Percentiles rank a stretch among this genome's conserved stretches.
Conservation (phyloP, 2,113 vertebrate genomes). For the Barbus barbus region DNA sequence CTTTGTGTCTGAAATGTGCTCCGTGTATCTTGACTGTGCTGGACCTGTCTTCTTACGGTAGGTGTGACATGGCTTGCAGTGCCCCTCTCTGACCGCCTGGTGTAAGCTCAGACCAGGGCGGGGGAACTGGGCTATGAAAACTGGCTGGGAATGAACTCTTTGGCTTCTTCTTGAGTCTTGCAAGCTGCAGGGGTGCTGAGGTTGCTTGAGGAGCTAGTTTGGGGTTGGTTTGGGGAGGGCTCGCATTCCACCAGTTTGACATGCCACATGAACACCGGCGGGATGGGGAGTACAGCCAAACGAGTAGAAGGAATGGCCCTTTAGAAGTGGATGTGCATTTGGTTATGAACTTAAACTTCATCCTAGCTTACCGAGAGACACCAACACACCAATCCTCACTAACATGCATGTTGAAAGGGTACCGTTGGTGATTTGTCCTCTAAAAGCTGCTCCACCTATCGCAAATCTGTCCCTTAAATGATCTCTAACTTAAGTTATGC, state of each 20-base stretch:
- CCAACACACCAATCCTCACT: slow-evolving; percentile 75
- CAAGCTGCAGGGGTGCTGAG: slow-evolving; percentile 75
- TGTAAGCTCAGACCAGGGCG: slow-evolving; percentile 72
- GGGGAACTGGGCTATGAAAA: slow-evolving; percentile 45
- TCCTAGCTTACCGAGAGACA: slow-evolving; percentile 66
- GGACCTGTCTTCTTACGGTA: slow-evolving; percentile 79
- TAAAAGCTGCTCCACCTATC: slow-evolving; percentile 52
- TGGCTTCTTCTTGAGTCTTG: slow-evolving; percentile 75
- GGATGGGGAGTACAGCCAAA: not conserved
- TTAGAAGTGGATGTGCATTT: slow-evolving; percentile 59
- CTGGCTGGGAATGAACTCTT: slow-evolving; percentile 70
- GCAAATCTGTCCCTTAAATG: not conserved
- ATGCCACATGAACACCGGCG: slow-evolving; percentile 66
- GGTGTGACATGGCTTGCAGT: slow-evolving; percentile 75
- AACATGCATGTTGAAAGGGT: slow-evolving; percentile 80
- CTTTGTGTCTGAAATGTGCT: slow-evolving; percentile 82
- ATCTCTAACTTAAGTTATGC: slow-evolving; percentile 61
- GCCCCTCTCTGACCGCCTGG: slow-evolving; percentile 74
- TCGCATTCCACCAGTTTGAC: slow-evolving; percentile 74
- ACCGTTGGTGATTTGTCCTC: slow-evolving; percentile 73
- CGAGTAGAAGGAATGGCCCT: slow-evolving; percentile 39
- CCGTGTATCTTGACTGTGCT: slow-evolving; percentile 81
- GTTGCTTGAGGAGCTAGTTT: slow-evolving; percentile 75
- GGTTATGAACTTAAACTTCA: slow-evolving; percentile 68
- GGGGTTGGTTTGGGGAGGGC: slow-evolving; percentile 66